Evolutionary conservation across 2,888 invertebrate genomes (phyloP).

Genomic region (Himalopsyche kuldschensis): DNA sequence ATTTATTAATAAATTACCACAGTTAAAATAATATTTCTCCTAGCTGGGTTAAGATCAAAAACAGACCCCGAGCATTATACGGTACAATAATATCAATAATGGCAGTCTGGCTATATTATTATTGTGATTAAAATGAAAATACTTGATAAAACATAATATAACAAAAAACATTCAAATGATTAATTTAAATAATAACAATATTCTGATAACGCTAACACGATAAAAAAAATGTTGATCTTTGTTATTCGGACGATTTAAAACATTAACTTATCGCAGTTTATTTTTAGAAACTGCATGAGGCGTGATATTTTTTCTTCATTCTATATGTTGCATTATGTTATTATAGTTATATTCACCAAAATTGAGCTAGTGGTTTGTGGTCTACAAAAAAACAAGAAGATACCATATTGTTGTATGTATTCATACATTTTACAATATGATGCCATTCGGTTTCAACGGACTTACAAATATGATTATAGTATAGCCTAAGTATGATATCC

Average conservation of each 20-base stretch:
- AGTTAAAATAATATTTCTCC: too few species aligned
- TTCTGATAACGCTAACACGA: background rate
- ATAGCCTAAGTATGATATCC: too few species aligned
- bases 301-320: background rate
- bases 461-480: too few species aligned
- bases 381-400: background rate
- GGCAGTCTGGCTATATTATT: too few species aligned
- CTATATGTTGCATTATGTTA: background rate
- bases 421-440: too few species aligned
- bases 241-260: background rate
- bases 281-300: background rate
- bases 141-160: background rate
- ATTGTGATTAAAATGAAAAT: background rate
- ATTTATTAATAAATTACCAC: too few species aligned
- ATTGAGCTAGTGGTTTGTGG: background rate
- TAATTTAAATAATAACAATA: background rate
- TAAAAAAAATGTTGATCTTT: background rate
- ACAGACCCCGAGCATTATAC: too few species aligned
- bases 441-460: too few species aligned
- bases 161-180: background rate
- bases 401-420: too few species aligned
- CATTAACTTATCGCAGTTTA: background rate
- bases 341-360: background rate
- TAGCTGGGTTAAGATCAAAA: too few species aligned
- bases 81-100: too few species aligned